Conservation (phyloP, 2,113 vertebrate species). For the Clarias macrocephalus region DNA sequence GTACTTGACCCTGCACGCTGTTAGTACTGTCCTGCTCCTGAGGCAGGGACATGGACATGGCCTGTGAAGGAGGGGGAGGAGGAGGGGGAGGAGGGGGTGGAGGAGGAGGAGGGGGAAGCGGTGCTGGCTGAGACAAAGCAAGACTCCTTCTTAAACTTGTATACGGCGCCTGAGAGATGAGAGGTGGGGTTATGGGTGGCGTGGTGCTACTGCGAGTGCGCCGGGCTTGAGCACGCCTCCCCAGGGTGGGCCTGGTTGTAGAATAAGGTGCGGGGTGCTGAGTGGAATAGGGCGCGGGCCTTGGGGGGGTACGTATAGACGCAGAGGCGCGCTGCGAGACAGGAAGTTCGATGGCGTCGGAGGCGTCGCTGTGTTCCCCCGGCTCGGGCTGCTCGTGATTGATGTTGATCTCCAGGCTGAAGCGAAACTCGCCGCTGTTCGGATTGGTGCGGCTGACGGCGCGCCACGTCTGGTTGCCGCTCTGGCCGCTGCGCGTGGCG, state of each 20-base stretch:
- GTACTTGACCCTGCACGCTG: slow-evolving; percentile 39
- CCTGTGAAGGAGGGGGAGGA: slow-evolving; percentile 48
- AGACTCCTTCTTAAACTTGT: slow-evolving; percentile 60
- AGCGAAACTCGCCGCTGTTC: slow-evolving; percentile 90
- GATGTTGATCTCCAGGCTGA: slow-evolving; percentile 95
- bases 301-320: slow-evolving; percentile 57
- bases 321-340: slow-evolving; percentile 54
- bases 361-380: slow-evolving; percentile 70
- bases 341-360: slow-evolving; percentile 62
- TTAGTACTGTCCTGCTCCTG: slow-evolving; percentile 63
- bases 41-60: slow-evolving; percentile 53
- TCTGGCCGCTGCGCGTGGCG: slow-evolving; percentile 89
- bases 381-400: slow-evolving; percentile 86
- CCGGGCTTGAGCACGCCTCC: slow-evolving; percentile 71
- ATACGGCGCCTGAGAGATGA: slow-evolving; percentile 61
- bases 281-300: slow-evolving; percentile 53
- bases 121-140: slow-evolving; percentile 56
- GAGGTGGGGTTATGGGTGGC: slow-evolving; percentile 60
- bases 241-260: slow-evolving; percentile 63
- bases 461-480: slow-evolving; percentile 94
- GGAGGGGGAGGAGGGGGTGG: slow-evolving; percentile 35
- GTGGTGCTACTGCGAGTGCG: slow-evolving; percentile 78
- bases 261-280: slow-evolving; percentile 64
- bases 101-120: slow-evolving; percentile 43
- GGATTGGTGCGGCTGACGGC: slow-evolving; percentile 93